Percentiles rank a stretch among this genome's conserved stretches.
Evolutionary conservation across 2,888 invertebrate species (phyloP).

Genomic region (Sceliomorpha sp.): DNA sequence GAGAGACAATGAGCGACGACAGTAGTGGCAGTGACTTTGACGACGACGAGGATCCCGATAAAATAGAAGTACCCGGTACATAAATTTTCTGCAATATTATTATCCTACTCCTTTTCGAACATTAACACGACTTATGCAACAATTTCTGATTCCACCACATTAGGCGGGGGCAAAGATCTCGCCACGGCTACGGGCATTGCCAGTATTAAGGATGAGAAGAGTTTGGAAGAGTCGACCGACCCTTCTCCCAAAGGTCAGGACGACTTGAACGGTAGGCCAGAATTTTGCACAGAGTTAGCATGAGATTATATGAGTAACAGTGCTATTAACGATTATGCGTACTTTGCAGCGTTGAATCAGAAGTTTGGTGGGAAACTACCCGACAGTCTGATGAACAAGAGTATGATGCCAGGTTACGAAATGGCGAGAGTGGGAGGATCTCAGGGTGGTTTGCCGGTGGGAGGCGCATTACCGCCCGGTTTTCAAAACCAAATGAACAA

Average conservation of each 20-base stretch:
- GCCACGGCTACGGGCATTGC: constrained; percentile 88
- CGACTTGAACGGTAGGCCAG: constrained; percentile 64
- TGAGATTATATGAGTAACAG: neutral
- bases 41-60: constrained; percentile 94
- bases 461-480: constrained; percentile 61
- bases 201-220: constrained; percentile 82
- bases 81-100: constrained; percentile 31
- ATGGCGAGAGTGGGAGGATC: constrained; percentile 82
- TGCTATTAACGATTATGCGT: neutral
- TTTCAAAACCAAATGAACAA: constrained; percentile 78
- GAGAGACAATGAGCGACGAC: constrained; percentile 81
- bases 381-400: constrained; percentile 81
- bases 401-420: constrained; percentile 81
- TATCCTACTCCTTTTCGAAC: too few species aligned
- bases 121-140: too few species aligned
- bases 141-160: too few species aligned
- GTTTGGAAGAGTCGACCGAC: constrained; percentile 64
- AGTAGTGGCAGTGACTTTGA: constrained; percentile 87
- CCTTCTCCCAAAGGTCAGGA: constrained; percentile 65
- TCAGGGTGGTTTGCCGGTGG: constrained; percentile 60
- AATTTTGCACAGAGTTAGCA: constrained; percentile 2
- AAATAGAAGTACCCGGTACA: constrained; percentile 93
- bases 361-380: constrained; percentile 78
- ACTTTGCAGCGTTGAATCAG: constrained; percentile 66
- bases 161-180: constrained; percentile 92